phyloP scores from a whole-genome alignment of 2,797 vertebrate species.

The Lepilemur septentrionalis region DNA sequence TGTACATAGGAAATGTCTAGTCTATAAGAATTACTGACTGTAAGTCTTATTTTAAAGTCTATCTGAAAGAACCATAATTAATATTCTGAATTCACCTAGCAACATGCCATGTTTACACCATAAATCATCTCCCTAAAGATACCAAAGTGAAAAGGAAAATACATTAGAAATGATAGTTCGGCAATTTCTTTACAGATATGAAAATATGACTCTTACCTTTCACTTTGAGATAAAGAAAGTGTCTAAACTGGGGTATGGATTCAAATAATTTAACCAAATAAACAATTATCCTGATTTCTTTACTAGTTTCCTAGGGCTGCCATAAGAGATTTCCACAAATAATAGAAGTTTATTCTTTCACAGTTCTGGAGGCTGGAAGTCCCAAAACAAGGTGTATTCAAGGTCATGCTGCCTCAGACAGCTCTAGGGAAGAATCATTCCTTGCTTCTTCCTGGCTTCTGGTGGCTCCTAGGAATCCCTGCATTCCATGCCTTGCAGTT shows the following conservation, averaged over 20 bases:
- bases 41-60: background rate
- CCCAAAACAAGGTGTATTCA: background rate
- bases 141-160: background rate
- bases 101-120: background rate
- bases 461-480: background rate
- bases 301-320: background rate
- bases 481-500: background rate
- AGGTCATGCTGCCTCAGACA: background rate
- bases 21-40: conserved; percentile 49
- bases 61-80: conserved; percentile 68
- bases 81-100: conserved; percentile 21
- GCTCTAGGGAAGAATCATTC: background rate
- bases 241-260: background rate
- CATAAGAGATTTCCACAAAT: background rate
- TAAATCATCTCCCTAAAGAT: conserved; percentile 53
- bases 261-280: background rate
- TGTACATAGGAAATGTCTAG: background rate
- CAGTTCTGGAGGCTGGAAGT: background rate
- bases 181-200: background rate
- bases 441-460: background rate
- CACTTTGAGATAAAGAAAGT: background rate
- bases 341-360: background rate
- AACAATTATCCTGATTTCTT: background rate
- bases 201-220: background rate
- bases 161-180: background rate